Evolutionary conservation across 1,140 invertebrate genomes (phyloP).

Genomic region (Linepithema humile): DNA sequence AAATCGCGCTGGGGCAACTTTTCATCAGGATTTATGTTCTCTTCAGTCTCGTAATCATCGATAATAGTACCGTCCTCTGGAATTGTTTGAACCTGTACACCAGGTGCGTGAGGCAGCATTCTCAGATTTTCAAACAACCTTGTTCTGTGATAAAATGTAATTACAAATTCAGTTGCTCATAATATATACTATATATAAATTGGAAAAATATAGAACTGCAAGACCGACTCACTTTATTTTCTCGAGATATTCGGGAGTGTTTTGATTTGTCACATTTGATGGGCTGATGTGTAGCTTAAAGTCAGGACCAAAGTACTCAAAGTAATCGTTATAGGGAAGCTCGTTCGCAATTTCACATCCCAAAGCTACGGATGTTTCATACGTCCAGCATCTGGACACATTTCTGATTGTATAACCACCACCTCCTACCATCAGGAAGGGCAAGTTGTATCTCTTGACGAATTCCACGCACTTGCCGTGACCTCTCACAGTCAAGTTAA

Average conservation of each 20-base stretch:
- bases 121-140: constrained; percentile 98
- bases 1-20: constrained; percentile 94
- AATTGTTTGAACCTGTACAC: constrained; percentile 98
- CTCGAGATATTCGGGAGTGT: constrained; percentile 98
- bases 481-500: constrained; percentile 98
- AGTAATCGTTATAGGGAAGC: constrained; percentile 99
- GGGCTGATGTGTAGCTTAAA: constrained; percentile 99
- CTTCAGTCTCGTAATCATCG: constrained; percentile 95
- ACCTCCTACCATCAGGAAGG: constrained; percentile 98
- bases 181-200: background rate
- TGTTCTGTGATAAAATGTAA: constrained; percentile 84
- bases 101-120: constrained; percentile 98
- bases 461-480: constrained; percentile 99
- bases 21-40: constrained; percentile 96
- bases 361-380: constrained; percentile 98
- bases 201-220: background rate
- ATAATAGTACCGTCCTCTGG: constrained; percentile 94
- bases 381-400: constrained; percentile 99
- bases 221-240: constrained; percentile 95
- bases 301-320: constrained; percentile 99
- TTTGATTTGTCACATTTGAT: constrained; percentile 99
- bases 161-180: constrained; percentile 28
- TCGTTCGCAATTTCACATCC: constrained; percentile 99
- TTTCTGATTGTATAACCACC: constrained; percentile 99
- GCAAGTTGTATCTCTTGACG: constrained; percentile 98